phyloP scores from a whole-genome alignment of 2,113 vertebrate genomes.

The Trichomycterus rosablanca region DNA sequence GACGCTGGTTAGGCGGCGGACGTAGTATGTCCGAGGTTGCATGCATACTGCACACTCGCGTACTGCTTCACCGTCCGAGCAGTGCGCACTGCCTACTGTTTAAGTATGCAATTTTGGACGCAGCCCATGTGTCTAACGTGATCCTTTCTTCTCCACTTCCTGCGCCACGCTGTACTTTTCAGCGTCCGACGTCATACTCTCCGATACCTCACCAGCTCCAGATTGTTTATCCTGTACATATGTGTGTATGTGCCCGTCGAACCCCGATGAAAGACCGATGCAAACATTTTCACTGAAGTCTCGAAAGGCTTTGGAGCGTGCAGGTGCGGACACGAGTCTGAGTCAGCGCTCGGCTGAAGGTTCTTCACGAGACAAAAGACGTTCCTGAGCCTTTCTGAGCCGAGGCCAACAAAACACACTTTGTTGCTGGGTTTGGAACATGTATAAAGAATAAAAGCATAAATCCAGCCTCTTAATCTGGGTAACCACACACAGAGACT shows the following conservation, averaged over 20 bases:
- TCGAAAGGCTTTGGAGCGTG: conserved; percentile 11
- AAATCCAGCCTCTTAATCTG: background rate
- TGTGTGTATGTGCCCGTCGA: conserved; percentile 3
- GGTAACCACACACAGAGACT: background rate
- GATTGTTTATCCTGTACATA: background rate
- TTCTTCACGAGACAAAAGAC: background rate
- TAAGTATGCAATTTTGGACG: no score
- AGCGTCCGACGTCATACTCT: conserved; percentile 14
- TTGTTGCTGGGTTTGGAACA: background rate
- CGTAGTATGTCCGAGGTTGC: no score
- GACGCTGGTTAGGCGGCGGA: no score
- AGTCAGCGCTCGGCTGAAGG: conserved; percentile 22
- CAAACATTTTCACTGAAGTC: conserved; percentile 18
- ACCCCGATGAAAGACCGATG: conserved; percentile 6
- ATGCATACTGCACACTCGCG: no score
- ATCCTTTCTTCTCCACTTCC: background rate
- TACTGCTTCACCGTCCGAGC: no score
- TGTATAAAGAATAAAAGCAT: background rate
- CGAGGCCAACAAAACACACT: background rate
- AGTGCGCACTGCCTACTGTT: no score
- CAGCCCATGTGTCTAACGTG: no score
- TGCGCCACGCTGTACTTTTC: background rate
- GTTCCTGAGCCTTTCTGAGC: background rate
- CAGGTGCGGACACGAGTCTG: conserved; percentile 15
- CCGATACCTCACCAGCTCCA: background rate